These are phyloP conservation scores for Pteruthius melanotis DNA, from an alignment of 2,113 vertebrate species.

Conservation along the genomic window DNA sequence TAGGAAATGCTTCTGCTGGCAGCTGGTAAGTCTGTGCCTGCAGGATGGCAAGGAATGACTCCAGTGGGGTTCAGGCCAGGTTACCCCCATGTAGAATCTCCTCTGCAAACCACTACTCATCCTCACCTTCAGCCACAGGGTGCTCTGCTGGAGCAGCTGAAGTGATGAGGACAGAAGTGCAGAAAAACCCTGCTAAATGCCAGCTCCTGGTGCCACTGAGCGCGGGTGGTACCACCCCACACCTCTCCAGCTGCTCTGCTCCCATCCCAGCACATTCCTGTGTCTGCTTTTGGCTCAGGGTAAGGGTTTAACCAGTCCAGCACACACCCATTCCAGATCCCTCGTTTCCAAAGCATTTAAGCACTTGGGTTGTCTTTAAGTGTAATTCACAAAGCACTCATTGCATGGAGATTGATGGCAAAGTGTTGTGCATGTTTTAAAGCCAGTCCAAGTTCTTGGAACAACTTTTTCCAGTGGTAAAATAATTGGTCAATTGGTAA, in stretches of 20 bases:
- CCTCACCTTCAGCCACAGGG: neutral
- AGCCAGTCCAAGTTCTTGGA: neutral
- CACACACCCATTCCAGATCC: neutral
- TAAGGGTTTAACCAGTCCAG: neutral
- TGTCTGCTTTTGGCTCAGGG: neutral
- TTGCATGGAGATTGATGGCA: neutral
- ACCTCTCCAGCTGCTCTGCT: neutral
- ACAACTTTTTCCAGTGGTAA: neutral
- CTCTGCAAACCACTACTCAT: neutral
- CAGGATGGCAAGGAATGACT: neutral
- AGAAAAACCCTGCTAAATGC: neutral
- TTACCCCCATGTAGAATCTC: neutral
- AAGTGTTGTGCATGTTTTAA: neutral
- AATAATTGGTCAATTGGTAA: neutral
- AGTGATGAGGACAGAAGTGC: neutral
- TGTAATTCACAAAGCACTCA: neutral
- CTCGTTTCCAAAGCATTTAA: neutral
- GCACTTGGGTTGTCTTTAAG: neutral
- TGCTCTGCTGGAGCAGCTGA: neutral
- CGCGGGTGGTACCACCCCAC: neutral
- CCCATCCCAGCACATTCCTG: rapidly evolving
- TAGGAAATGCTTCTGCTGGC: neutral
- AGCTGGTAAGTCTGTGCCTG: neutral
- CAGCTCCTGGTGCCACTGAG: neutral
- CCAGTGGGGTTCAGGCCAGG: no score